Evolutionary conservation across 1,140 invertebrate species (phyloP).

Genomic region (Sycophaga agraensis): DNA sequence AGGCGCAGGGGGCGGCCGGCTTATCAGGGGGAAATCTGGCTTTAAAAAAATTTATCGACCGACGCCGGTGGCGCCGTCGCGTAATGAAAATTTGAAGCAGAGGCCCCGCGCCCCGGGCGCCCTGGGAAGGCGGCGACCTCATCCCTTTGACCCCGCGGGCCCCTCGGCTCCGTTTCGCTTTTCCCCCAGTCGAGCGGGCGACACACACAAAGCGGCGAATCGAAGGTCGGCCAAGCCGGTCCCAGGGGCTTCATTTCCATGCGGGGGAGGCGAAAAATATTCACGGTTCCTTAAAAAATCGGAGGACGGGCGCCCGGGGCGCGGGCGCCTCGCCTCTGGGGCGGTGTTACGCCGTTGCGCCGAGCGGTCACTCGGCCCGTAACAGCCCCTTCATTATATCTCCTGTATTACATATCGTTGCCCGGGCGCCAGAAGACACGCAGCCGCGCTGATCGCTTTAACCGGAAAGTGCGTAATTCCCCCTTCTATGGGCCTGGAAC

Average conservation of each 20-base stretch:
- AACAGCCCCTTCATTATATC: conserved; percentile 11
- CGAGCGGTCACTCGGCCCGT: conserved; percentile 45
- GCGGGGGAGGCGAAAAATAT: conserved; percentile 45
- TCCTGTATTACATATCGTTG: too few species aligned
- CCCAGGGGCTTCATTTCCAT: conserved; percentile 51
- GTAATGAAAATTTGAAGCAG: too few species aligned
- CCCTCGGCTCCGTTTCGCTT: too few species aligned
- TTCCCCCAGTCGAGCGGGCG: background rate
- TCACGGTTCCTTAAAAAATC: conserved; percentile 57
- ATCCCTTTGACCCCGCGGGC: conserved; percentile 14
- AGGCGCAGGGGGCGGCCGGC: too few species aligned
- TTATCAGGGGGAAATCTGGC: too few species aligned
- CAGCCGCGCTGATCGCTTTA: conserved; percentile 13
- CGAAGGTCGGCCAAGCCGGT: conserved; percentile 24
- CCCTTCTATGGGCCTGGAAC: conserved; percentile 15
- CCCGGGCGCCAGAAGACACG: too few species aligned
- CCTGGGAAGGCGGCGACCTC: too few species aligned
- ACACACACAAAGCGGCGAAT: conserved; percentile 6
- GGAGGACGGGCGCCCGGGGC: conserved; percentile 35
- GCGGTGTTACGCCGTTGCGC: conserved; percentile 38
- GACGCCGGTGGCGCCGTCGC: too few species aligned
- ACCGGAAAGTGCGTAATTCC: conserved; percentile 1
- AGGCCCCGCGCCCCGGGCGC: too few species aligned
- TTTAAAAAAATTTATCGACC: too few species aligned
- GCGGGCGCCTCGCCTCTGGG: conserved; percentile 37